Evolutionary conservation across 2,797 vertebrate genomes (phyloP).

Genomic region (Microcaecilia unicolor): DNA sequence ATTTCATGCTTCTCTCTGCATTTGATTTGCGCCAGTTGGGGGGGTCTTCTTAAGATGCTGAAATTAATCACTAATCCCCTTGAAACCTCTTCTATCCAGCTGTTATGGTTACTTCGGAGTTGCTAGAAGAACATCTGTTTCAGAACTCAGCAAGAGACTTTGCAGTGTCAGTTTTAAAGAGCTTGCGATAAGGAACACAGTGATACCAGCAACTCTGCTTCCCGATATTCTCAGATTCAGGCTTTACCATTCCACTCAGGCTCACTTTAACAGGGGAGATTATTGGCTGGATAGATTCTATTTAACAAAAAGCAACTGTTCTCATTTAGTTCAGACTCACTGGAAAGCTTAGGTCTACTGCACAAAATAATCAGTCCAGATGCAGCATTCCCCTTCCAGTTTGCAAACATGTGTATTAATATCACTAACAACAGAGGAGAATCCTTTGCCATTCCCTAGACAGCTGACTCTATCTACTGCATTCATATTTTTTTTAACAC

Average conservation of each 20-base stretch:
- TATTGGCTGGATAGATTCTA: conserved; percentile 1
- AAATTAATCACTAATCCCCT: conserved; percentile 38
- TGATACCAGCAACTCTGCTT: conserved; percentile 3
- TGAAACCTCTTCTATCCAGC: not conserved
- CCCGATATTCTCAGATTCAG: conserved; percentile 12
- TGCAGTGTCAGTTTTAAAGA: conserved; percentile 21
- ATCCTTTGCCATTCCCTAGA: too few species aligned
- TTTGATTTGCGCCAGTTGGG: conserved; percentile 34
- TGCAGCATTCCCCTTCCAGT: too few species aligned
- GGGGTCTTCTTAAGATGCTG: conserved; percentile 37
- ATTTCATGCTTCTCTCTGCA: conserved; percentile 43
- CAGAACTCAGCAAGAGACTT: conserved; percentile 23
- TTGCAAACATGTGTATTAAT: too few species aligned
- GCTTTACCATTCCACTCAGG: not conserved
- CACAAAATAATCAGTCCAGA: too few species aligned
- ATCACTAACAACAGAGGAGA: too few species aligned
- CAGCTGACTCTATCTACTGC: not conserved
- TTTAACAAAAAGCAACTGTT: conserved; percentile 11
- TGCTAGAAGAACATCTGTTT: conserved; percentile 27
- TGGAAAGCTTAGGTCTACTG: too few species aligned
- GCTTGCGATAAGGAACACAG: conserved; percentile 32
- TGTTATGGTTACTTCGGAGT: conserved; percentile 24
- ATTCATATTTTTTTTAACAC: too few species aligned
- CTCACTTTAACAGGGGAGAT: not conserved
- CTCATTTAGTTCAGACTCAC: too few species aligned